Base-by-base conservation (phyloP, 2,113 vertebrate species). In the Speoplatyrhinus poulsoni region DNA sequence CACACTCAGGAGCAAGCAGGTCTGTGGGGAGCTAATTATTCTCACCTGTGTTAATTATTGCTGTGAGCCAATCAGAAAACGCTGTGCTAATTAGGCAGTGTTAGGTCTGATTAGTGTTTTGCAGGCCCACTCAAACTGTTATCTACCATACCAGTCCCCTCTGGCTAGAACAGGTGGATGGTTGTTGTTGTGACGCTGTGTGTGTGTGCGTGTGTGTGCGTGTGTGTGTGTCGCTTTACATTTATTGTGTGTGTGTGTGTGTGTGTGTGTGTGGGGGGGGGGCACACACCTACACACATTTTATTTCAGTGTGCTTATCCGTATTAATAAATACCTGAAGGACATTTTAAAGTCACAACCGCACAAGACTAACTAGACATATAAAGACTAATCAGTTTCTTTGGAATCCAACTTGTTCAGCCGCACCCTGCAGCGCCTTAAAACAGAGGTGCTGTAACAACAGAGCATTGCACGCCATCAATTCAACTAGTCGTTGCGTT, bases 1-100 rank as follows among this genome's bases (percentile, higher is more conserved):
- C 60, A 59, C 56, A 54, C 47, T 12, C 56, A 70, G 6, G 53
- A 84, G 72, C 85, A 90, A 75, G 94, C 88, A 93, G 89, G 95
- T 95, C 97, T 96, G 94, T 94, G 93, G 95, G 96, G 95, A 96
- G 93, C 95, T 96, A 95, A 97, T 98, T 97, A 98, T 95, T 95
- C 96, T 97, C 94, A 97, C 96, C 96, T 96, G 95, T 96, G 96
- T 96, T 98, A 97, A 97, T 98, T 96, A 97, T 94, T 94, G 94
- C 94, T 94, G 95, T 95, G 95, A 97, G 95, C 96, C 96, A 98
- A 97, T 97, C 95, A 97, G 95, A 91, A 91, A 95, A 94, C 95
- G 93, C 91, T 93, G 93, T 93, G 83, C 96, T 98, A 97, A 97
- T 97, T 97, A 96, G 95, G 93, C 95, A 95, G 87, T 95, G 95